phyloP scores from a whole-genome alignment of 2,113 vertebrate species.

The Sclerurus mexicanus region DNA sequence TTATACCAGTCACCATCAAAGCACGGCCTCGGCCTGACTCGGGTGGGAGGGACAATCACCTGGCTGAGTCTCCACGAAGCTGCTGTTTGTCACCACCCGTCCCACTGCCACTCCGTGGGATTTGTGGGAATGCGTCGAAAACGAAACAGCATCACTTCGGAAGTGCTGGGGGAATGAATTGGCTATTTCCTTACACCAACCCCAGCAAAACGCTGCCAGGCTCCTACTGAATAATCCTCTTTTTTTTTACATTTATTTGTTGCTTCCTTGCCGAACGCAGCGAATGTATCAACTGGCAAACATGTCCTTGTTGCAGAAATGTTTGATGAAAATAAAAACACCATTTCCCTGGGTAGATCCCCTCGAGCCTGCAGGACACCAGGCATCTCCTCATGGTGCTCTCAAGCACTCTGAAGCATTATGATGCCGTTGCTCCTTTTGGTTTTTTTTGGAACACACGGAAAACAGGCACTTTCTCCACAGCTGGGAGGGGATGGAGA shows the following conservation, averaged over 20 bases:
- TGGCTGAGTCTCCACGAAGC: background rate
- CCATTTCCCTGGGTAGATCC: background rate
- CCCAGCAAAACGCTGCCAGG: background rate
- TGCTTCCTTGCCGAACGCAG: background rate
- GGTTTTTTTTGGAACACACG: background rate
- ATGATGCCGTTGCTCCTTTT: background rate
- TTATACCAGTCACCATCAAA: background rate
- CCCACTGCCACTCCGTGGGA: background rate
- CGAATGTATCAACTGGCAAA: background rate
- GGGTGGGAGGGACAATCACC: fast-evolving
- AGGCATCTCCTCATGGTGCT: background rate
- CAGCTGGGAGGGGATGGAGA: background rate
- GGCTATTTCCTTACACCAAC: background rate
- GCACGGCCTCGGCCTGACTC: background rate
- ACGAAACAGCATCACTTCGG: background rate
- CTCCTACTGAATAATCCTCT: background rate
- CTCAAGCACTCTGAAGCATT: background rate
- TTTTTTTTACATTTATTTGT: background rate
- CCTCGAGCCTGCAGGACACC: background rate
- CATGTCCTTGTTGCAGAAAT: background rate
- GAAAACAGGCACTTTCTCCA: background rate
- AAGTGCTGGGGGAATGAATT: background rate
- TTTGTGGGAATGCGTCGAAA: background rate
- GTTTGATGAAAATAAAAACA: background rate
- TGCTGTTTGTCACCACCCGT: background rate